Conservation (phyloP, 1,140 invertebrate species). For the Leptestheria dahalacensis region DNA sequence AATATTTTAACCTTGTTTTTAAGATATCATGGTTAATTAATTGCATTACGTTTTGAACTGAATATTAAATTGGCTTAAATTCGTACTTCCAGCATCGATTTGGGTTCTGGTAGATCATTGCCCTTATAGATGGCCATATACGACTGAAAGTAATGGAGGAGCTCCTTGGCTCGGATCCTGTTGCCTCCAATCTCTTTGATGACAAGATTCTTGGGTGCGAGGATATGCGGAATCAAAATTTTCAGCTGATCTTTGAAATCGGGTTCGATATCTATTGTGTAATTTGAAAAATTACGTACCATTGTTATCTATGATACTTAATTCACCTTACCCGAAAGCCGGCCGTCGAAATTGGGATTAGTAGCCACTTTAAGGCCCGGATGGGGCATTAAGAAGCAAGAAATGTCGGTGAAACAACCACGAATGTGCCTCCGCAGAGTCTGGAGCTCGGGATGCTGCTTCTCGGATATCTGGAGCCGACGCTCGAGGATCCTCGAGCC, state of each 20-base stretch:
- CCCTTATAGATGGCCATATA: constrained; percentile 95
- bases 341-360: constrained; percentile 90
- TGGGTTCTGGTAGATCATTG: constrained; percentile 93
- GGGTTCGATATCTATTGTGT: constrained; percentile 86
- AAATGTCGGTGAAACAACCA: constrained; percentile 86
- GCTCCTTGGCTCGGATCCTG: constrained; percentile 77
- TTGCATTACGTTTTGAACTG: no score
- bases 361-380: constrained; percentile 92
- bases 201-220: constrained; percentile 79
- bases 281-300: no score
- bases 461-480: constrained; percentile 66
- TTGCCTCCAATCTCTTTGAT: constrained; percentile 92
- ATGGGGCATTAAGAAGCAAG: constrained; percentile 95
- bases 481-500: constrained; percentile 73
- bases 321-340: constrained; percentile 46
- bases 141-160: constrained; percentile 89
- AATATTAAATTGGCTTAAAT: constrained; percentile 15
- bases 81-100: constrained; percentile 89
- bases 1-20: no score
- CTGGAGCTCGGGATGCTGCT: constrained; percentile 88
- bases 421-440: constrained; percentile 83
- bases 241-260: constrained; percentile 81
- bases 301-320: neutral
- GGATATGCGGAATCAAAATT: constrained; percentile 69
- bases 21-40: constrained; percentile 11